Base-by-base conservation (phyloP, 1,140 invertebrate species). In the Caenorhabditis brenneri region DNA sequence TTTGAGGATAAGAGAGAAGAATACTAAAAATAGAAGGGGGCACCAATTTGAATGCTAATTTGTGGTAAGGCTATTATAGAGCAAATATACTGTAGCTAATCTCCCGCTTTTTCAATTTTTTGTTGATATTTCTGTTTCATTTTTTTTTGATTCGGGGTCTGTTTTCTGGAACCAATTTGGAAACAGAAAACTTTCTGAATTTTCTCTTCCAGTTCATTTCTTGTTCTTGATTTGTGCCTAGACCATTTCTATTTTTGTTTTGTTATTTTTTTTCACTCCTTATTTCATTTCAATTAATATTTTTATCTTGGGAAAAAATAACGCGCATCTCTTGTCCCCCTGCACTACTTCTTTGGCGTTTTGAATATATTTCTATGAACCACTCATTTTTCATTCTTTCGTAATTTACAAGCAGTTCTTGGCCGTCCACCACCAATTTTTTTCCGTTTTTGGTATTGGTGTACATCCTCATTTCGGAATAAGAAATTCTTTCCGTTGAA, bases 21-120 rank as follows among this genome's bases (percentile, higher is more conserved):
- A 74, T 74, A 74, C 65, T 24, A 74, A 74, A 74, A 74, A 74
- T 74, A 74, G 33, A 42, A 9, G 4, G 7, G 33, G 31, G 24
- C 15, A 33, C 60, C 65, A 42, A 74, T 74, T 74, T 74, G 65
- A 74, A 74, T 74, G 65, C 36, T 74, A 74, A 74, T 74, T 74
- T 74, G 12, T 55, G 22, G 22, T 7, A 51, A 55, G 53, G 24
- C 53, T n/a, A 55, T 27, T 10, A 15, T 27, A 55, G 53, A 55
- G 24, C 53, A 27, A 27, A 55, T 15, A 55, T 55, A 55, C 53
- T 55, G 53, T 55, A 55, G 53, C 22, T n/a, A 10, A 55, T 55
- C 22, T 9, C n/a, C 4, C 16, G 10, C 16, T 46, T 51, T n/a
- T 2, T 51, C 22, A n/a, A 3, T 51, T 51, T 51, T 51, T 51